Evolutionary conservation across 2,113 vertebrate species (phyloP).

Genomic region (Rhombomys opimus): DNA sequence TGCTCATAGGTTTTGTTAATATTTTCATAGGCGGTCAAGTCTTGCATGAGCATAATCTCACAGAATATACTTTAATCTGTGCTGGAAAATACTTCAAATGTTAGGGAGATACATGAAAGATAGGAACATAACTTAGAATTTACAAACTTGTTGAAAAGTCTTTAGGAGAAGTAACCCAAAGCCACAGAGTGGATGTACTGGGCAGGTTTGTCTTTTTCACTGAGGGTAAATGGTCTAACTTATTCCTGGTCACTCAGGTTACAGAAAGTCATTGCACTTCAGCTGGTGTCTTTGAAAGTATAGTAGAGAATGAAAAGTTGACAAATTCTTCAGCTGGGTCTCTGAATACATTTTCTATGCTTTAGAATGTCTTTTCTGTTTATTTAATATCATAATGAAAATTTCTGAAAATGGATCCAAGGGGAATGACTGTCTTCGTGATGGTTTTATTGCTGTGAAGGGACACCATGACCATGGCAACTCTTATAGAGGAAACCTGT

Average conservation of each 20-base stretch:
- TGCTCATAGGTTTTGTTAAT: slow-evolving; percentile 63
- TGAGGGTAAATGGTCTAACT: slow-evolving; percentile 63
- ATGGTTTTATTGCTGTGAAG: neutral
- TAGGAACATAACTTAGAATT: slow-evolving; percentile 65
- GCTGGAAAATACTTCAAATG: neutral
- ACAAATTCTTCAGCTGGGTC: slow-evolving; percentile 3
- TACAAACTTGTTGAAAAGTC: slow-evolving; percentile 66
- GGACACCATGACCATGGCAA: neutral
- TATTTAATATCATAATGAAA: slow-evolving; percentile 39
- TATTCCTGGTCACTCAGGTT: slow-evolving; percentile 71
- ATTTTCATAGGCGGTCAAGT: slow-evolving; percentile 17
- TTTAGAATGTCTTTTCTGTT: slow-evolving; percentile 49
- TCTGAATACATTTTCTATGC: slow-evolving; percentile 46
- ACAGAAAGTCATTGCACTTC: slow-evolving; percentile 70
- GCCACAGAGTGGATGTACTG: slow-evolving; percentile 33
- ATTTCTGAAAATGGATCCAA: slow-evolving; percentile 54
- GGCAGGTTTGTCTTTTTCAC: slow-evolving; percentile 27
- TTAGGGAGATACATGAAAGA: slow-evolving; percentile 59
- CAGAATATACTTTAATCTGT: slow-evolving; percentile 7
- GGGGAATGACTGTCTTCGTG: slow-evolving; percentile 9
- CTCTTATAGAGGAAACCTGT: neutral
- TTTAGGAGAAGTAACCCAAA: slow-evolving; percentile 61
- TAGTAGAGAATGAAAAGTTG: slow-evolving; percentile 45
- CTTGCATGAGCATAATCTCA: neutral
- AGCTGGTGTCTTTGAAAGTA: slow-evolving; percentile 39